These are phyloP conservation scores for Hydrotaea cyrtoneurina DNA, from an alignment of 2,888 invertebrate species.

Conservation along the genomic window DNA sequence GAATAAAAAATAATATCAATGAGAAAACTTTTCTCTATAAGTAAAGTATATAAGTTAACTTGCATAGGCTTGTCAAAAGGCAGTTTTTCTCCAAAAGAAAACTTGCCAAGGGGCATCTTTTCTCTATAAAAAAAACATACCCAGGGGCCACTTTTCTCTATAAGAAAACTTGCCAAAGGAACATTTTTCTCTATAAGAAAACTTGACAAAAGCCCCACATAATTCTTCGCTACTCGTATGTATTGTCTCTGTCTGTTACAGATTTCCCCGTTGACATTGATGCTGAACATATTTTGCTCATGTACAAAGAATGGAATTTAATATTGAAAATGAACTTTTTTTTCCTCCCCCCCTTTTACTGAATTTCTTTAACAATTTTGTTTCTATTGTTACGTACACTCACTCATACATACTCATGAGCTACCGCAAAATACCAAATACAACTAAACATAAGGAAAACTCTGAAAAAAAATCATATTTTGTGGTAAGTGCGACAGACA, in stretches of 20 bases:
- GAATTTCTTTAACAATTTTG: not conserved
- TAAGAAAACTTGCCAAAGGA: no score
- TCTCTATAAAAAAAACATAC: no score
- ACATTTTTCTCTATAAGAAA: no score
- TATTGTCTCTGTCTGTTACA: not conserved
- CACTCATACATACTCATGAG: not conserved
- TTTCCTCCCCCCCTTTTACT: not conserved
- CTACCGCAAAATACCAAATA: not conserved
- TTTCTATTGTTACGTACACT: slow-evolving; percentile 3
- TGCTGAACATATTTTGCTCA: not conserved
- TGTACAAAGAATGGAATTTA: slow-evolving; percentile 3
- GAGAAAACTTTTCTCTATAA: no score
- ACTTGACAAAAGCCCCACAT: not conserved
- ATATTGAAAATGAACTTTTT: not conserved
- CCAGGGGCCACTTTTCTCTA: no score
- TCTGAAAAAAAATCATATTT: not conserved
- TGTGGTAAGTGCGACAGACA: not conserved
- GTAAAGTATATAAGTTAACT: no score
- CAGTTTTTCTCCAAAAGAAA: no score
- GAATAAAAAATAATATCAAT: no score
- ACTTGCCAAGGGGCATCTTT: no score
- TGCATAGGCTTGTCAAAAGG: no score
- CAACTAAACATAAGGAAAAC: not conserved
- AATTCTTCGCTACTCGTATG: no score
- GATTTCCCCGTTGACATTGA: not conserved